Base-by-base conservation (phyloP, 35 echinoderm and acorn worm species). In the Hemicentrotus pulcherrimus region DNA sequence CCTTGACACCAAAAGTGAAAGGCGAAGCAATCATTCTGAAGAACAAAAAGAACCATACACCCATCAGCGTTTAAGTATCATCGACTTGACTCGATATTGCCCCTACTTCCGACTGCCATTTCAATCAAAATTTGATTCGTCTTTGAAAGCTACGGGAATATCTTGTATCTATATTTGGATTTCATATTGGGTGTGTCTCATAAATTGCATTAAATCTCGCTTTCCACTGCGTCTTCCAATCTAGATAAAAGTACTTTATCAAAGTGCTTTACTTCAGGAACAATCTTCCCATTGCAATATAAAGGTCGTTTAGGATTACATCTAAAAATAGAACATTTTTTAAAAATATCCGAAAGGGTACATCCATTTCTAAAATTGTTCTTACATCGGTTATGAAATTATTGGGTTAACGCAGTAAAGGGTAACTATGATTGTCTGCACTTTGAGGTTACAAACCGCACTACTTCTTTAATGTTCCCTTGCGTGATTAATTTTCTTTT, bases 131-230 rank as follows among this genome's bases (percentile, higher is more conserved):
- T 78, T 78, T 78, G 65, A n/a, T 78, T 78, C 65, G 65, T 28
- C 65, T 78, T 78, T 78, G 15, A 78, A n/a, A 78, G 19, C 65
- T 78, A 78, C 65, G 19, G 65, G 65, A 78, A 78, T 78, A 78
- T 78, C 65, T 78, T 78, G 65, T 78, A 28, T 78, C 65, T 78
- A 78, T 78, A 78, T 78, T 78, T 78, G 65, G 65, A 78, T 78
- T 78, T 78, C 65, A 78, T 78, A 78, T 28, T 78, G 65, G 65
- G 65, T 78, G 65, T 78, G 65, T 78, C 65, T 22, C 28, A 78
- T 22, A 78, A 78, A 78, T 78, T 78, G 65, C 65, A 22, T 28
- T 78, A 6, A 78, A 78, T 78, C 19, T 78, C 65, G 2, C 65
- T n/a, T 24, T 78, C 18, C 28, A 78, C 0, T 78, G 65, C 65